Evolutionary conservation across 2,888 invertebrate species (phyloP), one percentile per base, ranked within the genome.

Genomic region (Agrilus mali): DNA sequence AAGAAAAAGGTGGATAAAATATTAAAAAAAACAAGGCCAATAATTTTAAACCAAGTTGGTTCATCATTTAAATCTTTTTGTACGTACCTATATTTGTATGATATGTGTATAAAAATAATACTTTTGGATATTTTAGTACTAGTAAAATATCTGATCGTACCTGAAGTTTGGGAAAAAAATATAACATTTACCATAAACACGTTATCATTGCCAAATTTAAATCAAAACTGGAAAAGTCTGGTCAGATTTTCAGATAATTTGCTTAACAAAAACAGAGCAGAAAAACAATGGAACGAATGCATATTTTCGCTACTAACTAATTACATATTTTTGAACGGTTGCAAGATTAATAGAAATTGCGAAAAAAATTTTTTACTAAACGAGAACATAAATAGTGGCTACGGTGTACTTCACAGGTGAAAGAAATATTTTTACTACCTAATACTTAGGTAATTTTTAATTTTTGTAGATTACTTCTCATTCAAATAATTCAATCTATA

Each of bases 401-500:
- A 68, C 49, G 60, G 66, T 14, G 51, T 65, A 5, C 63, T 66
- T 3, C 68, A 69, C 46, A 60, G 54, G 58, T 59, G 49, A 40
- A 12, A n/a, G n/a, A n/a, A n/a, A n/a, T n/a, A 36, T 34, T 45
- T 36, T n/a, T 42, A 40, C 40, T n/a, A n/a, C n/a, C n/a, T n/a
- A n/a, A n/a, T n/a, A n/a, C n/a, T n/a, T n/a, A n/a, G n/a, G n/a
- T n/a, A n/a, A 33, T 15, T 37, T 53, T 54, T 46, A 7, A 20
- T 4, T 6, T 20, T 20, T 20, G 20, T 36, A 60, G 65, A 48
- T 53, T 69, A 33, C 51, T 69, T 14, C 60, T 61, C 42, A 47
- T 63, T 7, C 60, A 65, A 53, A 47, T 60, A 5, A 60, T 61
- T 1, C 50, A 44, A 40, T 56, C 59, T n/a, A n/a, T n/a, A 12